Conservation (phyloP, 2,888 invertebrate species). For the Amblyjoppa proteus region DNA sequence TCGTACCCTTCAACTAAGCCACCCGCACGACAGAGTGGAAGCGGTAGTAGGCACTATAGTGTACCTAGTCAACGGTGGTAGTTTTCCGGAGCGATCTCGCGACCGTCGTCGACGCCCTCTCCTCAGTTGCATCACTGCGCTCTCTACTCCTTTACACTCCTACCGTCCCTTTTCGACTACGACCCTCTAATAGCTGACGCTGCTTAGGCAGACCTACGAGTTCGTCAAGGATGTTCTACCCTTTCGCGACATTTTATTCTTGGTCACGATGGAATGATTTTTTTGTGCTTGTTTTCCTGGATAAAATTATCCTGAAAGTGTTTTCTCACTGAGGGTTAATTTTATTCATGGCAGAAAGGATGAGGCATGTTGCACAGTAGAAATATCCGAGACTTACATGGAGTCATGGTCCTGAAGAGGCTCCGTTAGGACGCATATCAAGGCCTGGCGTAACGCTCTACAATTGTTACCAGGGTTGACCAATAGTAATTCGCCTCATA, state of each 20-base stretch:
- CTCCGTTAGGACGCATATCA: no score
- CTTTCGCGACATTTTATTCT: background rate
- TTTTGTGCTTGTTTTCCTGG: background rate
- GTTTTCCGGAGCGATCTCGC: slow-evolving; percentile 61
- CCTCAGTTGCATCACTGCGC: slow-evolving; percentile 26
- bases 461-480: background rate
- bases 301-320: background rate
- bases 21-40: slow-evolving; percentile 69
- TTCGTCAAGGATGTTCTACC: background rate
- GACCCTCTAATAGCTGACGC: background rate
- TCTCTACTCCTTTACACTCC: slow-evolving; percentile 10
- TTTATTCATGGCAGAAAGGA: background rate
- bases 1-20: slow-evolving; percentile 73
- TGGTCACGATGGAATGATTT: background rate
- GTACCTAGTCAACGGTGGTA: background rate
- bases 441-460: no score
- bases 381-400: no score
- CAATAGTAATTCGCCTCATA: background rate
- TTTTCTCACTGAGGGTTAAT: background rate
- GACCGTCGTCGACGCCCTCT: slow-evolving; percentile 71
- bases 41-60: slow-evolving; percentile 28
- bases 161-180: slow-evolving; percentile 7
- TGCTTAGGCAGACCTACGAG: background rate
- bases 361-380: background rate
- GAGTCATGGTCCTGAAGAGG: no score